Evolutionary conservation across 2,797 vertebrate genomes (phyloP).

Genomic region (Channa striata): DNA sequence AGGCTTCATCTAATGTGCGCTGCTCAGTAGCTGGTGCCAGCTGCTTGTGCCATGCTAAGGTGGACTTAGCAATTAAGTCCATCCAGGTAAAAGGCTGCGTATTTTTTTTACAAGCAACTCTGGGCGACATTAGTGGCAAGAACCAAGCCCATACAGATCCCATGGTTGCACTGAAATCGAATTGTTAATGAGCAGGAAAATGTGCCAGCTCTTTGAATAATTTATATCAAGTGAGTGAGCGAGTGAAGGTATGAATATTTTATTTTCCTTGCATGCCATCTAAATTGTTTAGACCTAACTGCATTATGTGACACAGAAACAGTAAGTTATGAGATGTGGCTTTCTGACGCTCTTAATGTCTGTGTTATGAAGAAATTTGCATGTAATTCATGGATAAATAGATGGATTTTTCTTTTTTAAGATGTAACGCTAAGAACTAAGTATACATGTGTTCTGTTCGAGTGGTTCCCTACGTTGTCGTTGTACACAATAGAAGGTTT

Average conservation of each 20-base stretch:
- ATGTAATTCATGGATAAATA: too few species aligned
- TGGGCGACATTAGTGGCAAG: not conserved
- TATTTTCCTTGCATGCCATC: conserved; percentile 13
- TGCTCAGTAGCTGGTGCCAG: not conserved
- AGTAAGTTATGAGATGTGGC: too few species aligned
- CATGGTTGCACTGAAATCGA: conserved; percentile 6
- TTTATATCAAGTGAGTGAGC: conserved; percentile 21
- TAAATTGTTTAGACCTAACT: conserved; percentile 12
- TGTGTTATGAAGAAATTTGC: too few species aligned
- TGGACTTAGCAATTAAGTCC: not conserved
- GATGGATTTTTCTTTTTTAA: too few species aligned
- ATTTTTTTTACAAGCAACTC: not conserved
- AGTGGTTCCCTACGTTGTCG: too few species aligned
- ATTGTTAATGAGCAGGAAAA: conserved; percentile 21
- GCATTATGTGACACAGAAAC: not conserved
- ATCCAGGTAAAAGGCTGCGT: not conserved
- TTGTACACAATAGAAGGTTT: too few species aligned
- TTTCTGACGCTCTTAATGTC: too few species aligned
- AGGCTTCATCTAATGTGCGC: not conserved
- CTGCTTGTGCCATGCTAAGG: conserved; percentile 4
- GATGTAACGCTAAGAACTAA: too few species aligned
- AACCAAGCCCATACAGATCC: too few species aligned
- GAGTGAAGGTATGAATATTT: conserved; percentile 30
- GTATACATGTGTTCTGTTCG: too few species aligned
- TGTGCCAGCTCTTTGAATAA: conserved; percentile 29